These are phyloP conservation scores for Cyprinus carpio DNA, from an alignment of 2,113 vertebrate genomes.

Conservation along the genomic window DNA sequence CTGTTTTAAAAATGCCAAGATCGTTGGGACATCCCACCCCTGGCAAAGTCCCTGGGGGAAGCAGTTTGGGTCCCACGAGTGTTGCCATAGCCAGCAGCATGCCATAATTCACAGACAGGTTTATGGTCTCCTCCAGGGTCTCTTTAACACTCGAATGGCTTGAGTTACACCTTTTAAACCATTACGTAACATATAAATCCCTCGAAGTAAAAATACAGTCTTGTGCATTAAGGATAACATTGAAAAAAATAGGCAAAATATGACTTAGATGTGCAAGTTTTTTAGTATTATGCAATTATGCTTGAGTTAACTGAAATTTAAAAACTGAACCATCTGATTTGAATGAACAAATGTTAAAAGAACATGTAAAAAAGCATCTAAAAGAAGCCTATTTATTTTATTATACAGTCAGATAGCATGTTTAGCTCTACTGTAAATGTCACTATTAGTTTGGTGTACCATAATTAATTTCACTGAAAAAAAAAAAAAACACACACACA, in stretches of 20 bases:
- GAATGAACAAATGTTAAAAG: not conserved
- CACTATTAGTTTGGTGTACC: not conserved
- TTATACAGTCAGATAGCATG: conserved; percentile 40
- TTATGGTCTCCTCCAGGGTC: conserved; percentile 20
- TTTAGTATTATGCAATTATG: not conserved
- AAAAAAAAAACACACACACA: too few species aligned
- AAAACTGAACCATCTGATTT: not conserved
- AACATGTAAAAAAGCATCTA: not conserved
- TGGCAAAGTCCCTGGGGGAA: conserved; percentile 27
- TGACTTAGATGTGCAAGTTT: not conserved
- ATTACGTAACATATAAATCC: conserved; percentile 39
- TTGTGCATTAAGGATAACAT: not conserved
- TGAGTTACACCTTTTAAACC: conserved; percentile 15
- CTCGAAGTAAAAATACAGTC: conserved; percentile 23
- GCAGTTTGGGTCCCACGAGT: conserved; percentile 13
- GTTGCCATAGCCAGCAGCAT: conserved; percentile 27
- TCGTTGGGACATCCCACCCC: not conserved
- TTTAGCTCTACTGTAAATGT: conserved; percentile 15
- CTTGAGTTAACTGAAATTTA: not conserved
- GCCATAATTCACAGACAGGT: conserved; percentile 18
- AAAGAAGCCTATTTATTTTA: conserved; percentile 5
- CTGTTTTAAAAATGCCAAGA: not conserved
- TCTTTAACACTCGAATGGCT: not conserved
- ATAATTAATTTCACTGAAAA: not conserved
- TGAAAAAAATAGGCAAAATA: not conserved